phyloP scores from a whole-genome alignment of 1,140 invertebrate species.

The Agrilus planipennis region DNA sequence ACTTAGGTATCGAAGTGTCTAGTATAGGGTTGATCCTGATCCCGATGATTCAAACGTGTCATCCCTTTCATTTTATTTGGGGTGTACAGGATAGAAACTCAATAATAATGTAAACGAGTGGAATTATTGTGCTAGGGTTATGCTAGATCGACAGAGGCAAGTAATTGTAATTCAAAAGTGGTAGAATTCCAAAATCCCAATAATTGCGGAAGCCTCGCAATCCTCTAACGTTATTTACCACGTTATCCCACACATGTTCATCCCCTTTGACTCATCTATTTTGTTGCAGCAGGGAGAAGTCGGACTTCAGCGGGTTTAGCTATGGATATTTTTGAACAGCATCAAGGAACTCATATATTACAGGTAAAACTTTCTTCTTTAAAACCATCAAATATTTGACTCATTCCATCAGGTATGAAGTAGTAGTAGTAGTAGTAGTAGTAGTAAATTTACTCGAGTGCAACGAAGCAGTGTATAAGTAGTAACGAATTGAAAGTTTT shows the following conservation, averaged over 20 bases:
- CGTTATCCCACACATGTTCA: slow-evolving; percentile 8
- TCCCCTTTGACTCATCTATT: slow-evolving; percentile 14
- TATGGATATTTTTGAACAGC: slow-evolving; percentile 85
- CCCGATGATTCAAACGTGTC: background rate
- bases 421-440: no score
- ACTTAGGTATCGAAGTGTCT: no score
- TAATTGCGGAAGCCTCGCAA: slow-evolving; percentile 6
- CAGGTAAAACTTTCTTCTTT: no score
- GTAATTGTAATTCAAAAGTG: background rate
- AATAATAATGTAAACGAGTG: background rate
- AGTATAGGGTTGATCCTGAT: background rate
- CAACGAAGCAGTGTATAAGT: no score
- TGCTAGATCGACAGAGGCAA: background rate
- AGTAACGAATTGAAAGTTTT: no score
- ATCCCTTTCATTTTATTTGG: background rate
- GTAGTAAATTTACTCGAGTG: no score
- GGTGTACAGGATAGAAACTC: background rate
- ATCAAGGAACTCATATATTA: slow-evolving; percentile 94
- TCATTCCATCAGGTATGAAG: no score
- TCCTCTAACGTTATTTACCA: slow-evolving; percentile 6
- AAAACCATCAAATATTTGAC: no score
- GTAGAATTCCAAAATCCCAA: slow-evolving; percentile 5
- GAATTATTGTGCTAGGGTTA: background rate
- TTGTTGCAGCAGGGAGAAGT: slow-evolving; percentile 59
- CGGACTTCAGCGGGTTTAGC: slow-evolving; percentile 52